phyloP scores from a whole-genome alignment of 2,888 invertebrate genomes.

The Drosophila nigritarsus region DNA sequence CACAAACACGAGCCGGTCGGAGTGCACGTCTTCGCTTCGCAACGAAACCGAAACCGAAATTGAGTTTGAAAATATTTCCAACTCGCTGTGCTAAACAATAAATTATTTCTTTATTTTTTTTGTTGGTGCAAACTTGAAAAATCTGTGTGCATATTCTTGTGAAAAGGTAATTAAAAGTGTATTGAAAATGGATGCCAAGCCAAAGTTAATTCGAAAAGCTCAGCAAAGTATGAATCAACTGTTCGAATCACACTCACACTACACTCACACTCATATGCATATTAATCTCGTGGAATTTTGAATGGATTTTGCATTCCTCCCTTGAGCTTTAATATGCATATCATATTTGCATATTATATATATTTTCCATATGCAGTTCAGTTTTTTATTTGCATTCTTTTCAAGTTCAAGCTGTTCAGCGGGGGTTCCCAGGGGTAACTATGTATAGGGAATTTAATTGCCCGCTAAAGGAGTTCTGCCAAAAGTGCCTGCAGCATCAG shows the following conservation, averaged over 20 bases:
- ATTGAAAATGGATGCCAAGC: constrained; percentile 7
- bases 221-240: constrained; percentile 1
- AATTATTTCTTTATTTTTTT: constrained; percentile 29
- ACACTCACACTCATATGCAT: constrained; percentile 1
- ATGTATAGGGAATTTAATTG: constrained; percentile 54
- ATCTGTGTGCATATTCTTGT: constrained; percentile 19
- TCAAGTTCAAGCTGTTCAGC: constrained; percentile 14
- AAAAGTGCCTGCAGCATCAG: constrained; percentile 20
- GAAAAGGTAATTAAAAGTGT: constrained; percentile 34
- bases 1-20: constrained; percentile 26
- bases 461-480: constrained; percentile 28
- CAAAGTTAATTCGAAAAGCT: constrained; percentile 1
- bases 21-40: constrained; percentile 15
- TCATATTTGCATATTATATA: constrained; percentile 27
- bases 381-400: neutral
- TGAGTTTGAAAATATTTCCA: constrained; percentile 5
- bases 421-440: constrained; percentile 15
- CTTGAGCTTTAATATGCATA: constrained; percentile 34
- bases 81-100: neutral
- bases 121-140: constrained; percentile 12
- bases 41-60: neutral
- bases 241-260: neutral
- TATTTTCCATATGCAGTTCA: constrained; percentile 2
- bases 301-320: constrained; percentile 11
- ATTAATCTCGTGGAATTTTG: neutral